Conservation (phyloP, 2,113 vertebrate species). For the Ammodytes dubius region DNA sequence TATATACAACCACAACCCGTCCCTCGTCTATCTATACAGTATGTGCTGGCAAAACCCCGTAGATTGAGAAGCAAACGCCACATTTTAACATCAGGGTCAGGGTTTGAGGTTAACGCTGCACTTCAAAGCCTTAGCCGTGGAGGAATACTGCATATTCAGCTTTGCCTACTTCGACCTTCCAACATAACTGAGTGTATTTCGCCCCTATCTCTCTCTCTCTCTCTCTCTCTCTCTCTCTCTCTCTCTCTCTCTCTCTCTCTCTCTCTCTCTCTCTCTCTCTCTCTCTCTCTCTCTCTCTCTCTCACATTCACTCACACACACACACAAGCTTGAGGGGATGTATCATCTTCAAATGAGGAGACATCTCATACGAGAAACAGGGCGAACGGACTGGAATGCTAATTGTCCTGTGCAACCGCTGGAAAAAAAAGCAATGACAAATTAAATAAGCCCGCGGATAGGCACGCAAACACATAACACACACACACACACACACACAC, state of each 20-base stretch:
- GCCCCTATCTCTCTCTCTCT: background rate
- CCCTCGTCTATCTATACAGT: background rate
- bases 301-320: slow-evolving; percentile 10
- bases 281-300: background rate
- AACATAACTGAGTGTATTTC: slow-evolving; percentile 11
- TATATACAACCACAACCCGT: background rate
- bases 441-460: slow-evolving; percentile 57
- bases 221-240: background rate
- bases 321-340: slow-evolving; percentile 61
- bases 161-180: slow-evolving; percentile 40
- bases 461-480: background rate
- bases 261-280: background rate
- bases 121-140: slow-evolving; percentile 46
- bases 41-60: background rate
- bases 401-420: slow-evolving; percentile 62
- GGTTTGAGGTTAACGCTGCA: slow-evolving; percentile 54
- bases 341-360: slow-evolving; percentile 74
- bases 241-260: background rate
- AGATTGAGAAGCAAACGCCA: slow-evolving; percentile 23
- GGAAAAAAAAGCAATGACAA: slow-evolving; percentile 58
- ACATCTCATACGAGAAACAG: slow-evolving; percentile 61
- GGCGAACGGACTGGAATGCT: slow-evolving; percentile 58
- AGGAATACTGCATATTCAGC: slow-evolving; percentile 62
- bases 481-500: background rate
- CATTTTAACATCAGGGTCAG: slow-evolving; percentile 31